Percentiles rank a stretch among this genome's conserved stretches.
phyloP scores from a whole-genome alignment of 2,888 invertebrate genomes.

The Hemicrepidius hirtus region DNA sequence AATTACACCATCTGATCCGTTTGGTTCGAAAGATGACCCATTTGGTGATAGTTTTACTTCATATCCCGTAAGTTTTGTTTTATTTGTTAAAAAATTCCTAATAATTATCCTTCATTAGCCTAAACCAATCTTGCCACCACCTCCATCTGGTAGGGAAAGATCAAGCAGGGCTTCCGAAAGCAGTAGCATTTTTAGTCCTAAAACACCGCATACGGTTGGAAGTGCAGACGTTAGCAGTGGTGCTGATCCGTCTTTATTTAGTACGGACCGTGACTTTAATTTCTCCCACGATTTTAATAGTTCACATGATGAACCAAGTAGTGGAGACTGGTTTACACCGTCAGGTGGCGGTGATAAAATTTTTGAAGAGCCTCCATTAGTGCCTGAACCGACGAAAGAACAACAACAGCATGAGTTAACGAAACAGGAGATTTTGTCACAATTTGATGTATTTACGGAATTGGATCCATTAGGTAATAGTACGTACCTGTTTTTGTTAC shows the following conservation, averaged over 20 bases:
- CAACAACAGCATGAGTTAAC: slow-evolving; percentile 68
- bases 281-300: slow-evolving; percentile 64
- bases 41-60: slow-evolving; percentile 85
- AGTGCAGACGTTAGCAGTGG: slow-evolving; percentile 57
- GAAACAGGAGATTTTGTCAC: slow-evolving; percentile 72
- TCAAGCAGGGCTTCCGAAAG: slow-evolving; percentile 64
- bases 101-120: slow-evolving; percentile 53
- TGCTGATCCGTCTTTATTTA: slow-evolving; percentile 56
- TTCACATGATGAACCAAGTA: slow-evolving; percentile 66
- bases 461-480: slow-evolving; percentile 94
- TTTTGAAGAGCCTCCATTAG: slow-evolving; percentile 65
- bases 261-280: slow-evolving; percentile 61
- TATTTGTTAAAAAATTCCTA: slow-evolving; percentile 49
- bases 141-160: slow-evolving; percentile 65
- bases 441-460: slow-evolving; percentile 95
- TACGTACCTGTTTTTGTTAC: slow-evolving; percentile 63
- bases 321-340: slow-evolving; percentile 70
- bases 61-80: slow-evolving; percentile 68
- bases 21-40: slow-evolving; percentile 79
- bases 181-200: slow-evolving; percentile 69
- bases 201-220: slow-evolving; percentile 67
- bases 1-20: slow-evolving; percentile 83
- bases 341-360: slow-evolving; percentile 65
- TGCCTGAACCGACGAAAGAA: slow-evolving; percentile 63
- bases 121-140: slow-evolving; percentile 66